A percentile compares a stretch with the other conserved stretches of the same genome.
Conservation (phyloP, 1,140 invertebrate genomes). For the Drosophila varians region DNA sequence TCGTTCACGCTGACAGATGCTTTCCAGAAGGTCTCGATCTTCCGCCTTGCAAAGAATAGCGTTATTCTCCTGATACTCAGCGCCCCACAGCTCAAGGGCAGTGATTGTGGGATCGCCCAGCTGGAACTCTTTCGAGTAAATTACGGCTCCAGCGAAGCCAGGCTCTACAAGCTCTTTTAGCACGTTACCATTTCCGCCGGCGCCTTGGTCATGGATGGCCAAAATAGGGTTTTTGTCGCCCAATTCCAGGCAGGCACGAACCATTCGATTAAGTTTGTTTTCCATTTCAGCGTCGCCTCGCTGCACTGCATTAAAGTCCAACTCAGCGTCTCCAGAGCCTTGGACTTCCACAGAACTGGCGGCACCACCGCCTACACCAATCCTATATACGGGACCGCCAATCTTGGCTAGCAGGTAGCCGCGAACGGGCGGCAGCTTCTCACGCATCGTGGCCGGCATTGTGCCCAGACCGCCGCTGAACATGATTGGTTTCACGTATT, state of each 20-base stretch:
- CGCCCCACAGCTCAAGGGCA: conserved; percentile 97
- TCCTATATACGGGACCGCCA: conserved; percentile 97
- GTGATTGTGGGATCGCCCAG: conserved; percentile 97
- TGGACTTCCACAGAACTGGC: conserved; percentile 97
- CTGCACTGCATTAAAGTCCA: conserved; percentile 98
- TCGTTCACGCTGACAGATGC: conserved; percentile 92
- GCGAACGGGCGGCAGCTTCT: conserved; percentile 57
- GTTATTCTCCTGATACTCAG: conserved; percentile 99
- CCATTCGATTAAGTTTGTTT: conserved; percentile 97
- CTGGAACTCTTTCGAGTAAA: conserved; percentile 94
- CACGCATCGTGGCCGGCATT: conserved; percentile 84
- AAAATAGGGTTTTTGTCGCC: conserved; percentile 94
- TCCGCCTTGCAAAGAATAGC: conserved; percentile 91
- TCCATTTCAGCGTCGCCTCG: conserved; percentile 99
- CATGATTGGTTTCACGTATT: conserved; percentile 99
- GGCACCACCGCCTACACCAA: conserved; percentile 98
- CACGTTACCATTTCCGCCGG: conserved; percentile 99
- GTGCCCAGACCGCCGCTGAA: conserved; percentile 98
- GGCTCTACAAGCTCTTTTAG: conserved; percentile 98
- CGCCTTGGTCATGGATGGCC: conserved; percentile 88
- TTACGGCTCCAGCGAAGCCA: conserved; percentile 91
- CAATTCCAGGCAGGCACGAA: conserved; percentile 95
- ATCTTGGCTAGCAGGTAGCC: conserved; percentile 95
- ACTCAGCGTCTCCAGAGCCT: conserved; percentile 92
- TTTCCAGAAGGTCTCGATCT: conserved; percentile 87